phyloP scores from a whole-genome alignment of 2,888 invertebrate genomes.

The Nemapogon koenigi region DNA sequence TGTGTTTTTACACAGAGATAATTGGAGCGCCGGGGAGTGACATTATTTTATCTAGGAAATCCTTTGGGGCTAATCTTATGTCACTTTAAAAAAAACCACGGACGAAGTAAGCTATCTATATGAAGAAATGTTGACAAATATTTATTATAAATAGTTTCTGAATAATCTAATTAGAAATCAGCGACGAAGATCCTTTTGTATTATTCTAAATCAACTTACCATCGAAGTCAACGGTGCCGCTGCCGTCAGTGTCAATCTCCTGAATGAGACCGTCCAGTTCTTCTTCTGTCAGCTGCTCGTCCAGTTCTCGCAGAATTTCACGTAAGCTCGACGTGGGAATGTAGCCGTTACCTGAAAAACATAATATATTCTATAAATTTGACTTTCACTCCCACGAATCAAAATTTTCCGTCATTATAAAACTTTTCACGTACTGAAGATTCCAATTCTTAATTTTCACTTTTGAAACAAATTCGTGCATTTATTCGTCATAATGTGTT shows the following conservation, averaged over 20 bases:
- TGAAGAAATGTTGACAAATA: neutral
- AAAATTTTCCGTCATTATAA: too few relatives aligned
- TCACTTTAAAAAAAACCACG: neutral
- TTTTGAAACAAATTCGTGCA: too few relatives aligned
- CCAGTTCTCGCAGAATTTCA: constrained; percentile 94
- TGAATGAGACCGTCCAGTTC: constrained; percentile 97
- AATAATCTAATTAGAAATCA: neutral
- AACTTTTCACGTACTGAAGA: too few relatives aligned
- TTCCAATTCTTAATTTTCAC: too few relatives aligned
- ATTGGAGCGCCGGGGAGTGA: too few relatives aligned
- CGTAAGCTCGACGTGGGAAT: constrained; percentile 92
- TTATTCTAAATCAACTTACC: constrained; percentile 62
- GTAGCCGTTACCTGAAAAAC: constrained; percentile 77
- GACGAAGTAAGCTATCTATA: neutral
- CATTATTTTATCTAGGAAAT: too few relatives aligned
- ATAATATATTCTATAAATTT: too few relatives aligned
- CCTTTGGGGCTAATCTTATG: too few relatives aligned
- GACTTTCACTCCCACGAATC: too few relatives aligned
- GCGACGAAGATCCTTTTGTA: neutral
- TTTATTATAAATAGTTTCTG: neutral
- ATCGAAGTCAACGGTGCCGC: constrained; percentile 98
- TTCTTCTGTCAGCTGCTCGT: constrained; percentile 93
- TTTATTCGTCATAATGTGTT: too few relatives aligned
- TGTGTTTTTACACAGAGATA: too few relatives aligned
- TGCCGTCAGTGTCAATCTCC: constrained; percentile 97